Percentiles rank a stretch among this genome's conserved stretches.
These are phyloP conservation scores for Bos javanicus DNA, from an alignment of 2,113 vertebrate genomes.

Conservation along the genomic window DNA sequence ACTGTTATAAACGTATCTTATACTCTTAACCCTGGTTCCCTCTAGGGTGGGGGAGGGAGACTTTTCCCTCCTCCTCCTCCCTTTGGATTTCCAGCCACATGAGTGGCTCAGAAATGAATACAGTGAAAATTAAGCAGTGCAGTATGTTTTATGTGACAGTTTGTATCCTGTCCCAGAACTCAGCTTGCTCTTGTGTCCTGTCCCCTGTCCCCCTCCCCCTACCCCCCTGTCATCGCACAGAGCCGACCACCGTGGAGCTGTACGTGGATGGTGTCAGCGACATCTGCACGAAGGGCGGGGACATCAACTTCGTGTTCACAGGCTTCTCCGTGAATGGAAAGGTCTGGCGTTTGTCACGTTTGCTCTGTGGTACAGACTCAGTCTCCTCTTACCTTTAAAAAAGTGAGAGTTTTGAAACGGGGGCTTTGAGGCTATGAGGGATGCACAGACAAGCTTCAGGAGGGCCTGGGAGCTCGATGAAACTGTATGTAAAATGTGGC, in stretches of 20 bases:
- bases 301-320: constrained; percentile 98
- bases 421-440: not conserved
- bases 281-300: constrained; percentile 96
- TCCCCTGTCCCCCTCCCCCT: fast-evolving
- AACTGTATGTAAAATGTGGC: no score
- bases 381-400: not conserved
- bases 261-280: constrained; percentile 95
- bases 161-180: not conserved
- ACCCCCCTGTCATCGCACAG: constrained; percentile 70
- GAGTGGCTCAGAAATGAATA: not conserved
- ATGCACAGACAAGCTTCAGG: not conserved
- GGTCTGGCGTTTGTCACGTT: constrained; percentile 75
- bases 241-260: constrained; percentile 94
- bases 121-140: not conserved
- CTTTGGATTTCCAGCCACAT: not conserved
- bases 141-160: not conserved
- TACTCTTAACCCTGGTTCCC: not conserved
- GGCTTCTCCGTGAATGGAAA: constrained; percentile 95
- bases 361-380: not conserved
- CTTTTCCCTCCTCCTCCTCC: not conserved
- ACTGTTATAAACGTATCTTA: no score
- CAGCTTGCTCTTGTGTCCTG: not conserved
- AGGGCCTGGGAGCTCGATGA: not conserved
- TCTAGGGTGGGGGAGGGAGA: not conserved
- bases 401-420: not conserved